Evolutionary conservation across 2,113 vertebrate genomes (phyloP).

Genomic region (Macrotus californicus): DNA sequence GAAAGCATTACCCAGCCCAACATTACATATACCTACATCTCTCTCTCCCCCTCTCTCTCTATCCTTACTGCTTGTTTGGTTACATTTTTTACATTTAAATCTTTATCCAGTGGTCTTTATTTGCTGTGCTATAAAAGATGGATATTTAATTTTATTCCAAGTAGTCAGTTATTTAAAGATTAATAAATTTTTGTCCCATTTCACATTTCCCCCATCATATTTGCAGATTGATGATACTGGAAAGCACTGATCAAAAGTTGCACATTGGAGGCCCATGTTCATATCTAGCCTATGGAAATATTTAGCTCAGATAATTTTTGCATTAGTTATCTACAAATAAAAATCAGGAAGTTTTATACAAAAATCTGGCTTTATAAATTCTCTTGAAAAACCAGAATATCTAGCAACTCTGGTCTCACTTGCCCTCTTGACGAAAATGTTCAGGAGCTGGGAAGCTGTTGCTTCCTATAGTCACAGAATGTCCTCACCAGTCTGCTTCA

Average conservation of each 20-base stretch:
- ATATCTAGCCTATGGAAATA: not conserved
- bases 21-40: too few relatives aligned
- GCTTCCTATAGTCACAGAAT: not conserved
- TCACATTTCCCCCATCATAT: not conserved
- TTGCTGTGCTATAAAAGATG: too few relatives aligned
- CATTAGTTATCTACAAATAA: not conserved
- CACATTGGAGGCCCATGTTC: not conserved
- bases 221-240: not conserved
- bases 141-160: not conserved
- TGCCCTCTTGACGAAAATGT: not conserved
- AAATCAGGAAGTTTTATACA: not conserved
- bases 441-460: not conserved
- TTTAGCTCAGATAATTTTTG: not conserved
- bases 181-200: not conserved
- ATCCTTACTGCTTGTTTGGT: too few relatives aligned
- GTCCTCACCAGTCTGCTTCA: accelerated
- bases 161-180: not conserved
- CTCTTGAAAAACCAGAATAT: not conserved
- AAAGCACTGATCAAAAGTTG: not conserved
- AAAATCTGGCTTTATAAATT: not conserved
- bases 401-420: not conserved
- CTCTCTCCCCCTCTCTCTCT: too few relatives aligned
- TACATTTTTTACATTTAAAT: too few relatives aligned
- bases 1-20: too few relatives aligned
- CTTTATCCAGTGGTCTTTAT: too few relatives aligned